Base-by-base conservation (phyloP, 2,113 vertebrate species). In the Catharus minimus region DNA sequence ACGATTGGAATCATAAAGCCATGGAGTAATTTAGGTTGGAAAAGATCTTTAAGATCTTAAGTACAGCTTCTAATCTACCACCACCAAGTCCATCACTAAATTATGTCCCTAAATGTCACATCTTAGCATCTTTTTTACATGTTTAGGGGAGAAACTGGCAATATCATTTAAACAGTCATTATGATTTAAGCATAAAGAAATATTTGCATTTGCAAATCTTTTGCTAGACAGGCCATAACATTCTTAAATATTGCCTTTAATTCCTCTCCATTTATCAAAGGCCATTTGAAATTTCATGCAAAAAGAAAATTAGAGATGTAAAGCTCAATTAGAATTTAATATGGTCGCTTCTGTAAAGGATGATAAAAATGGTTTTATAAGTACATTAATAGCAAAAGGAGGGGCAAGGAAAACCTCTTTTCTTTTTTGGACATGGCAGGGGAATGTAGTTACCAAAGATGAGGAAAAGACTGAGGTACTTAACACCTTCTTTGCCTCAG, bases 361-460 rank as follows among this genome's bases (percentile, higher is more conserved):
- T 12, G 2, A 52, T 20, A 20, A 43, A 68, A 69, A 61, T 43
- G 13, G 10, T 30, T 52, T 52, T 52, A 43, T 30, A 36, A 43
- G 39, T 24, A 43, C 10, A 15, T 52, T 60, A 69, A 36, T 36
- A 30, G 20, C 36, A 60, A 69, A 69, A 33, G 3, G 3, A 69
- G 19, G 24, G 12, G 7, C 30, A 69, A 69, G 24, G 30, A 50
- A 69, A 33, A 41, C 11, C 1, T 50, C 5, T 19, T 4, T 30
- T 41, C 5, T 15, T 60, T 68, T 50, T 50, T 43, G 65, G 14
- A 50, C 7, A 10, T 19, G 36, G 30, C 0, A 0, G 6, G 19
- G 26, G 2, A 60, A 41, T 41, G 22, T 2, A 58, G 5, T 39
- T 41, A 33, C 10, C 32, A 33, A 33, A 50, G 12, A 41, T 8